These are phyloP conservation scores for Chauna torquata DNA, from an alignment of 2,113 vertebrate genomes.

Conservation along the genomic window DNA sequence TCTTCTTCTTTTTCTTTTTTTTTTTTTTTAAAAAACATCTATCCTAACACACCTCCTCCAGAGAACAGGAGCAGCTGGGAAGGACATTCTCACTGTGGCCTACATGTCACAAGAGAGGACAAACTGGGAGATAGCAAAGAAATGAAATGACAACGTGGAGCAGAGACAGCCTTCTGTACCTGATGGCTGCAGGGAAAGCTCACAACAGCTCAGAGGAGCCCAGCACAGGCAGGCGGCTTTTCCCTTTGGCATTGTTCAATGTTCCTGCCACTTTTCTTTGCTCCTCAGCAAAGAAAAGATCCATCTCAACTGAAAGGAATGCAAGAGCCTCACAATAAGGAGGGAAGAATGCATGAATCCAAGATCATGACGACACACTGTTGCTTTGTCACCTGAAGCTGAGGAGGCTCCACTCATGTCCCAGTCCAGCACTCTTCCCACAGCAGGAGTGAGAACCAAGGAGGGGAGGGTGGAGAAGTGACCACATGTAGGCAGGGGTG, in stretches of 20 bases:
- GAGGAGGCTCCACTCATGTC: not conserved
- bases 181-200: not conserved
- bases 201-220: not conserved
- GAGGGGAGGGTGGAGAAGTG: not conserved
- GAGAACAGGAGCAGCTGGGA: not conserved
- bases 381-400: not conserved
- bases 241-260: not conserved
- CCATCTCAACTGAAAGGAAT: not conserved
- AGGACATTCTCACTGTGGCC: not conserved
- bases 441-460: not conserved
- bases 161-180: not conserved
- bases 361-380: not conserved
- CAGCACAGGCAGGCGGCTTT: rapidly evolving
- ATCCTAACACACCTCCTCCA: not conserved
- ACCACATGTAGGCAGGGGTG: rapidly evolving
- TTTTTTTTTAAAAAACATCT: not conserved
- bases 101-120: not conserved
- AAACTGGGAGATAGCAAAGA: not conserved
- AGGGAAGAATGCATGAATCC: not conserved
- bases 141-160: not conserved
- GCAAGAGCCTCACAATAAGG: not conserved
- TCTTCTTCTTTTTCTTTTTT: too few species aligned
- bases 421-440: not conserved
- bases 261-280: not conserved
- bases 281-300: not conserved